A percentile compares a stretch with the other conserved stretches of the same genome.
Conservation (phyloP, 1,140 invertebrate species). For the Diachasmimorpha longicaudata region DNA sequence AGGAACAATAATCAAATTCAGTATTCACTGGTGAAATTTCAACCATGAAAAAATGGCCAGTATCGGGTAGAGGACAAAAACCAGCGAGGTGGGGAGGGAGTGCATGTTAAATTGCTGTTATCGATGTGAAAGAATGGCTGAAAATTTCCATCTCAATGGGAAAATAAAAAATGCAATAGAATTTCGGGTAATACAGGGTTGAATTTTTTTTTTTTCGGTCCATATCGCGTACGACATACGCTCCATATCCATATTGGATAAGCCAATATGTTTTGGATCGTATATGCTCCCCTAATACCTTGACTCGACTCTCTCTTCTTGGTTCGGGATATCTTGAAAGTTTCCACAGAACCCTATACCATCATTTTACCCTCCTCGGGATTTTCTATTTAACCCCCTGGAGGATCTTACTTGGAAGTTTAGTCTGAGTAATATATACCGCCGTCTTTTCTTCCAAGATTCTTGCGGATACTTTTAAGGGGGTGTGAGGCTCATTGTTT, state of each 20-base stretch:
- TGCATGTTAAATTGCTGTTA: not conserved
- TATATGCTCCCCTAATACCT: not conserved
- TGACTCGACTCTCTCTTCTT: not conserved
- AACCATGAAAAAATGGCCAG: not conserved
- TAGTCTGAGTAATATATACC: not conserved
- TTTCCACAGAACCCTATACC: not conserved
- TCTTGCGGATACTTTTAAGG: not conserved
- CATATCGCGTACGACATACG: not conserved
- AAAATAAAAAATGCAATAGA: not conserved
- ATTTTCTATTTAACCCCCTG: constrained; percentile 1
- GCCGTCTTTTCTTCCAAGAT: not conserved
- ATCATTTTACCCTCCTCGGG: not conserved
- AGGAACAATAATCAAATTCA: not conserved
- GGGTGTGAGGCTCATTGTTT: not conserved
- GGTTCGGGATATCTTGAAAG: no score
- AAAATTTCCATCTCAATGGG: not conserved
- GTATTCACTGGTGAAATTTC: not conserved
- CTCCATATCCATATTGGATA: not conserved
- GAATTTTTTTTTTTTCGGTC: not conserved
- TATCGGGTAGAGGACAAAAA: not conserved
- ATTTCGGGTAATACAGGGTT: not conserved
- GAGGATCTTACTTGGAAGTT: constrained; percentile 19
- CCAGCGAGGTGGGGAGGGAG: not conserved
- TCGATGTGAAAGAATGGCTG: not conserved
- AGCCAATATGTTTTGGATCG: not conserved